These are phyloP conservation scores for Scaptomyza parva DNA, from an alignment of 2,888 invertebrate species.

Conservation along the genomic window DNA sequence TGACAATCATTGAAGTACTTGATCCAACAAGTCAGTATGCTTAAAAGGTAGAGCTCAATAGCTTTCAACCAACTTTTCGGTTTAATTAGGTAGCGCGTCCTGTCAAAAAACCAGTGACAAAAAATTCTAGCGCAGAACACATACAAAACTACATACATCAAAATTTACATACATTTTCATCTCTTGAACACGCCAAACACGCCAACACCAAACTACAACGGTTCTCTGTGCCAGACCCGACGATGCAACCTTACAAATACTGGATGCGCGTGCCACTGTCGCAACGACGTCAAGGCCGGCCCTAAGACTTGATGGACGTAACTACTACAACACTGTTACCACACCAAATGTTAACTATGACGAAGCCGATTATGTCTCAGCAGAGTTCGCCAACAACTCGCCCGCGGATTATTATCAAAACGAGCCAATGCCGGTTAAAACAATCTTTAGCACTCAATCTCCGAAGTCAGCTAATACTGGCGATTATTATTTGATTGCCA, in stretches of 20 bases:
- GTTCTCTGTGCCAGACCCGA: conserved; percentile 69
- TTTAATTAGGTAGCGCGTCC: conserved; percentile 27
- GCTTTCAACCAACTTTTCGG: not conserved
- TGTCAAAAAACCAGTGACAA: conserved; percentile 10
- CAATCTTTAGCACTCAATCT: conserved; percentile 32
- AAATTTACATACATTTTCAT: conserved; percentile 44
- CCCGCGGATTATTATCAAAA: conserved; percentile 63
- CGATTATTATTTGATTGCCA: conserved; percentile 73
- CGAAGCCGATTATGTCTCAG: conserved; percentile 62
- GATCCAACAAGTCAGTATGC: conserved; percentile 13
- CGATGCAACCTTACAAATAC: conserved; percentile 71
- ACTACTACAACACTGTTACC: conserved; percentile 69
- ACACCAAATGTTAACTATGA: conserved; percentile 45
- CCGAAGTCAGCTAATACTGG: conserved; percentile 57
- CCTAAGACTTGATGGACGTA: conserved; percentile 59
- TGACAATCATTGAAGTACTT: conserved; percentile 15
- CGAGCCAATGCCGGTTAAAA: conserved; percentile 35
- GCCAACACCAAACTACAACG: conserved; percentile 30
- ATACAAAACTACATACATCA: conserved; percentile 30
- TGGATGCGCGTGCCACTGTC: conserved; percentile 50
- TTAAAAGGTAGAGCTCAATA: conserved; percentile 5
- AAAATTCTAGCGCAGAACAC: conserved; percentile 16
- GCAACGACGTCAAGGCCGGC: conserved; percentile 58
- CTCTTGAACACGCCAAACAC: conserved; percentile 14
- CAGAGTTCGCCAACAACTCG: conserved; percentile 52